Evolutionary conservation across 2,113 vertebrate genomes (phyloP).

Genomic region (Octodon degus): DNA sequence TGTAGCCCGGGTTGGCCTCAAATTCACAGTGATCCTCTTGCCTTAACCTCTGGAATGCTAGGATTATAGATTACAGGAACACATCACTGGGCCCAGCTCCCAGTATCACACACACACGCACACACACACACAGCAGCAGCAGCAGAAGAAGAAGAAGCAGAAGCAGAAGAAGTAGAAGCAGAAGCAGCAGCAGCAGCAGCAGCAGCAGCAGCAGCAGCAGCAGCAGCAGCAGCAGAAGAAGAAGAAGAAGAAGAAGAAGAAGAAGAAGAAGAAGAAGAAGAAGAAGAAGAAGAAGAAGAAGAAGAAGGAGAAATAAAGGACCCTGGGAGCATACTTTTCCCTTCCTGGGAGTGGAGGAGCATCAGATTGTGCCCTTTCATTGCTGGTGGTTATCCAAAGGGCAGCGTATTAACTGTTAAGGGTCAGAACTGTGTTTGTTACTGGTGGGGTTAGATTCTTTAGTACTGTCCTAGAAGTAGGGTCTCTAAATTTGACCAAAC

Average conservation of each 20-base stretch:
- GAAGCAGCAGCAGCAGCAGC: too few species aligned
- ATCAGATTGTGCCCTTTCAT: neutral
- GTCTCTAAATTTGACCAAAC: slow-evolving; percentile 67
- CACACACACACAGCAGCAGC: too few species aligned
- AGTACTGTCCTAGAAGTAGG: slow-evolving; percentile 38
- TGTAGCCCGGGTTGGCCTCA: neutral
- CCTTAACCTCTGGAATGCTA: neutral
- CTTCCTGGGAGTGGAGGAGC: neutral
- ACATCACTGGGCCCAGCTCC: neutral
- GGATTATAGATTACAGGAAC: neutral
- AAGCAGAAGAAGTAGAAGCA: too few species aligned
- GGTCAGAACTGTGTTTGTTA: slow-evolving; percentile 17
- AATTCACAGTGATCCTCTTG: neutral
- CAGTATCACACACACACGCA: neutral
- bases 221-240: too few species aligned
- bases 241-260: too few species aligned
- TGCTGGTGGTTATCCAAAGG: neutral
- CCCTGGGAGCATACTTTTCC: neutral
- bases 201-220: too few species aligned
- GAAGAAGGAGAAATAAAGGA: neutral
- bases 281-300: too few species aligned
- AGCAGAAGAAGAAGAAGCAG: too few species aligned
- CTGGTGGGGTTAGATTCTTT: neutral
- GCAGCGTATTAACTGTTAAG: slow-evolving; percentile 5
- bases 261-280: too few species aligned